Conservation (phyloP, 2,797 vertebrate genomes). For the Botia kubotai region DNA sequence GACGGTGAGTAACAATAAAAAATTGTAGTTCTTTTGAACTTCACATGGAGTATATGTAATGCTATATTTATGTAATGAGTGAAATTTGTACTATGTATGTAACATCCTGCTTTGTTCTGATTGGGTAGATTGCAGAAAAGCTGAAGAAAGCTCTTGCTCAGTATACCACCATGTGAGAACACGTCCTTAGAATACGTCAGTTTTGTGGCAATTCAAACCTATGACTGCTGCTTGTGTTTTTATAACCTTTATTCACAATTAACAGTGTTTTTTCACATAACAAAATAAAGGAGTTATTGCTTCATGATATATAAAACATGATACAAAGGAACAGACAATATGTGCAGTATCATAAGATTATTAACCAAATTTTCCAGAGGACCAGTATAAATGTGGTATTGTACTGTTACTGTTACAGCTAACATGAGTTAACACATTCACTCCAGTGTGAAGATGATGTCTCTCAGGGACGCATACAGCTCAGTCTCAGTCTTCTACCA, state of each 20-base stretch:
- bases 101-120: conserved; percentile 8
- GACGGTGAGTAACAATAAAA: conserved; percentile 72
- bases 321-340: conserved; percentile 23
- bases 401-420: not conserved
- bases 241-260: not conserved
- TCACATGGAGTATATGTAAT: not conserved
- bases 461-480: conserved; percentile 38
- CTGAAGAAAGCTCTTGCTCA: conserved; percentile 86
- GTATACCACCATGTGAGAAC: conserved; percentile 72
- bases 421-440: conserved; percentile 8
- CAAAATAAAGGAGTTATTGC: not conserved
- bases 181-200: not conserved
- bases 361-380: conserved; percentile 30
- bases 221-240: conserved; percentile 21
- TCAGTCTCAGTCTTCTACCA: conserved; percentile 28
- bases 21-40: not conserved
- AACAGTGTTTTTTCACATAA: conserved; percentile 15
- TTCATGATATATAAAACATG: not conserved
- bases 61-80: no score
- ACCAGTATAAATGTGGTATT: not conserved
- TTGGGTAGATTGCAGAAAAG: conserved; percentile 86
- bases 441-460: conserved; percentile 19
- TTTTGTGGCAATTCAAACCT: not conserved
- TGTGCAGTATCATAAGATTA: no score
- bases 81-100: not conserved